Percentiles rank a stretch among this genome's conserved stretches.
Conservation (phyloP, 92 coral and sea anemone genomes). For the Phymanthus crucifer region DNA sequence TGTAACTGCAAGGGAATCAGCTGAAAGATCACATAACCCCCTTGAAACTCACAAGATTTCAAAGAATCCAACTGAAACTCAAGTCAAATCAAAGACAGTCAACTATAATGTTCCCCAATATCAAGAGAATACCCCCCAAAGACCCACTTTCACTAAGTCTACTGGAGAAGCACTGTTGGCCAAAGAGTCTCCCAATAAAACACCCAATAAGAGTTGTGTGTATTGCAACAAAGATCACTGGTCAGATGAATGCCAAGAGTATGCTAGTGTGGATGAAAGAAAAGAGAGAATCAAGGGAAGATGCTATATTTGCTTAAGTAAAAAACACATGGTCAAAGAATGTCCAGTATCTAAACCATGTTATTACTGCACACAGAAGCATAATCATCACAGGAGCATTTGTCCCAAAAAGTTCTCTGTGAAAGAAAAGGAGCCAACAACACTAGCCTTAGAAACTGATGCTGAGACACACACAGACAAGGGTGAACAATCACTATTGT, state of each 20-base stretch:
- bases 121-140: neutral
- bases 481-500: neutral
- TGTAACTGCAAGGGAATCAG: slow-evolving; percentile 18
- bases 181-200: neutral
- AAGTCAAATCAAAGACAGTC: neutral
- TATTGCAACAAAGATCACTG: neutral
- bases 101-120: neutral
- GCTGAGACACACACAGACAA: neutral
- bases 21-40: slow-evolving; percentile 13
- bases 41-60: neutral
- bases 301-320: slow-evolving; percentile 41
- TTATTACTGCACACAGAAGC: slow-evolving; percentile 14
- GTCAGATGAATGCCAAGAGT: slow-evolving; percentile 21
- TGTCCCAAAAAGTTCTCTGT: slow-evolving; percentile 20
- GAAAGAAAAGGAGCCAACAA: neutral
- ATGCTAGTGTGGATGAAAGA: slow-evolving; percentile 36
- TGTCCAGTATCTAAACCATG: neutral
- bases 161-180: neutral
- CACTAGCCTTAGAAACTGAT: slow-evolving; percentile 11
- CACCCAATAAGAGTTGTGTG: neutral
- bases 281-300: slow-evolving; percentile 47
- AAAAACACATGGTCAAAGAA: neutral
- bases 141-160: neutral
- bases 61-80: neutral
- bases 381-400: slow-evolving; percentile 32